Percentiles rank a stretch among this genome's conserved stretches.
Evolutionary conservation across 2,113 vertebrate genomes (phyloP).

Genomic region (Morone chrysops): DNA sequence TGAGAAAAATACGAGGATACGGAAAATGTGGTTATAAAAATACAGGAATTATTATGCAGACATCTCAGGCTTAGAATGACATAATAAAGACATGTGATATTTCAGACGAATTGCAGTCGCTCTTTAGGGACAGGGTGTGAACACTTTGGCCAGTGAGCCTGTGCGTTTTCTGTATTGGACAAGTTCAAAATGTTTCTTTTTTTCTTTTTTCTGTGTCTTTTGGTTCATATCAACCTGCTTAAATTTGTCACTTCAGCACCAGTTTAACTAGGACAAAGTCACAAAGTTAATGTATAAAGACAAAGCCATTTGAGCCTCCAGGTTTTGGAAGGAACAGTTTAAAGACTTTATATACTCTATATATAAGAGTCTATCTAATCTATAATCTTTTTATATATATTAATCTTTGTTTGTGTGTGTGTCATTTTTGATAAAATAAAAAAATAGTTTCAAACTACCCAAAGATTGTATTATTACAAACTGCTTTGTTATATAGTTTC

Average conservation of each 20-base stretch:
- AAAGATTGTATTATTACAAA: background rate
- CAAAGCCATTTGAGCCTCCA: slow-evolving; percentile 3
- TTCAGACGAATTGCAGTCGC: slow-evolving; percentile 4
- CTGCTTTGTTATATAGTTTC: slow-evolving; percentile 8
- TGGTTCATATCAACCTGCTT: background rate
- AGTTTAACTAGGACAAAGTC: background rate
- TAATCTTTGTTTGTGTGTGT: background rate
- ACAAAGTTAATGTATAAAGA: background rate
- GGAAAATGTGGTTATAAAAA: background rate
- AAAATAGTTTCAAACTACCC: background rate
- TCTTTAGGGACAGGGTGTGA: slow-evolving; percentile 42
- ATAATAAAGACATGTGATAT: background rate
- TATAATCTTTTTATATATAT: too few species aligned
- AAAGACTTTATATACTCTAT: background rate
- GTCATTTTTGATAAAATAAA: background rate
- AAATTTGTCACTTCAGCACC: background rate
- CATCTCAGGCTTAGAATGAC: background rate
- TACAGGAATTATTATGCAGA: background rate
- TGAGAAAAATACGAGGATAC: background rate
- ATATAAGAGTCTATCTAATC: too few species aligned
- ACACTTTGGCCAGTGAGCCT: background rate
- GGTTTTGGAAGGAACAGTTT: slow-evolving; percentile 1
- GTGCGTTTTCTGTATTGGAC: background rate
- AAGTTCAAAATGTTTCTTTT: background rate
- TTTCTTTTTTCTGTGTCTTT: background rate